These are phyloP conservation scores for Pachydiplax longipennis DNA, from an alignment of 2,888 invertebrate species.

Conservation along the genomic window DNA sequence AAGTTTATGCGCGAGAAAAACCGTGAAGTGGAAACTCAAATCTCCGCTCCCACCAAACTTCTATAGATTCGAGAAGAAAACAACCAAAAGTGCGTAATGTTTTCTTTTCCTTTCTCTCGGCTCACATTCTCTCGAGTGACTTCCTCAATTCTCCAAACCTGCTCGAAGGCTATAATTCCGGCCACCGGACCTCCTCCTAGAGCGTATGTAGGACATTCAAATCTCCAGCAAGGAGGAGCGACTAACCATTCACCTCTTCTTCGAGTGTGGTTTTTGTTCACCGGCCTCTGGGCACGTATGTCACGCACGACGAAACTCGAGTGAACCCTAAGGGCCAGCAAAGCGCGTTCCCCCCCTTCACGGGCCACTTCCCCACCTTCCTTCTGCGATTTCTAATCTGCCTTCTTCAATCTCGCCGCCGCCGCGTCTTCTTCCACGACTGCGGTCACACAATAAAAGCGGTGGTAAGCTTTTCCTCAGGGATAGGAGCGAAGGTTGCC, in stretches of 20 bases:
- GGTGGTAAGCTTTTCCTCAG: not conserved
- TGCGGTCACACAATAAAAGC: not conserved
- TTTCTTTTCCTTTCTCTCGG: not conserved
- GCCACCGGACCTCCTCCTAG: not conserved
- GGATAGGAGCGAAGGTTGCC: not conserved
- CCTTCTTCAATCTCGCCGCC: not conserved
- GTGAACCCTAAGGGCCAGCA: not conserved
- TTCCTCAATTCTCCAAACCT: not conserved
- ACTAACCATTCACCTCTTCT: too few species aligned
- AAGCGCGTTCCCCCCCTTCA: not conserved
- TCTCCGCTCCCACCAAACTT: too few species aligned
- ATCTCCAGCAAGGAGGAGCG: not conserved
- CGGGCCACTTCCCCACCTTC: not conserved
- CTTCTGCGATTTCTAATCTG: not conserved
- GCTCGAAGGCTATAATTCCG: not conserved
- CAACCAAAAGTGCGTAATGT: not conserved
- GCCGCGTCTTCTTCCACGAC: not conserved
- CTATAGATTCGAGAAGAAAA: too few species aligned
- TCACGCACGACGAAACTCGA: conserved; percentile 8
- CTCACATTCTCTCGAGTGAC: not conserved
- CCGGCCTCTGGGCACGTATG: not conserved
- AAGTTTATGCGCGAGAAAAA: too few species aligned
- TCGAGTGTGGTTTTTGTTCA: not conserved
- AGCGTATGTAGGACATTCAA: not conserved
- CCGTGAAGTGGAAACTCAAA: too few species aligned